A percentile compares a stretch with the other conserved stretches of the same genome.
These are phyloP conservation scores for Serinus canaria DNA, from an alignment of 2,113 vertebrate genomes.

Conservation along the genomic window DNA sequence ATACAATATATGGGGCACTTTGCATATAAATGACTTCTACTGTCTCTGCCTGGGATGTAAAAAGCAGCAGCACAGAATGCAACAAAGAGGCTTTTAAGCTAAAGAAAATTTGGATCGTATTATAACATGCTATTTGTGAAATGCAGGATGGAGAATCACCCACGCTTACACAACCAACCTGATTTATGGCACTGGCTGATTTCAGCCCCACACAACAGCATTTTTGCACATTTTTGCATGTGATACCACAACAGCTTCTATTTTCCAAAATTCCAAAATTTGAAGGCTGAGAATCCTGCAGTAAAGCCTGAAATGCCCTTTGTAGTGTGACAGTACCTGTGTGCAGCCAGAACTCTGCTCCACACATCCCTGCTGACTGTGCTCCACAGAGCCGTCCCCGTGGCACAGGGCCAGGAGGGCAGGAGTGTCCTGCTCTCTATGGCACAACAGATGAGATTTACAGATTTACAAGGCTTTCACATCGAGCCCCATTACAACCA, in stretches of 20 bases:
- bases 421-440: fast-evolving
- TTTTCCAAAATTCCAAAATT: background rate
- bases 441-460: background rate
- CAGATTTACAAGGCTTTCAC: background rate
- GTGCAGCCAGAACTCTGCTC: background rate
- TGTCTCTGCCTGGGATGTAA: background rate
- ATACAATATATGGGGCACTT: conserved; percentile 22
- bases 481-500: background rate
- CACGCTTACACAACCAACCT: background rate
- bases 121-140: background rate
- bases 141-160: background rate
- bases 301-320: background rate
- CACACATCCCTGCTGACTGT: background rate
- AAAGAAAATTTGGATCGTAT: background rate
- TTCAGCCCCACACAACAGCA: background rate
- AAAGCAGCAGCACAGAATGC: background rate
- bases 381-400: background rate
- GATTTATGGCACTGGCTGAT: background rate
- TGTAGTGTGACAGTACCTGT: background rate
- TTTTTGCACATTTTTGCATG: background rate
- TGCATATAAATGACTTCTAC: conserved; percentile 38
- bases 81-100: background rate
- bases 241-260: background rate
- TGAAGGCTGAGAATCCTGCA: background rate
- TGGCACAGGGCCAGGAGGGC: background rate